Conservation (phyloP, 2,797 vertebrate genomes). For the Karalla daura region DNA sequence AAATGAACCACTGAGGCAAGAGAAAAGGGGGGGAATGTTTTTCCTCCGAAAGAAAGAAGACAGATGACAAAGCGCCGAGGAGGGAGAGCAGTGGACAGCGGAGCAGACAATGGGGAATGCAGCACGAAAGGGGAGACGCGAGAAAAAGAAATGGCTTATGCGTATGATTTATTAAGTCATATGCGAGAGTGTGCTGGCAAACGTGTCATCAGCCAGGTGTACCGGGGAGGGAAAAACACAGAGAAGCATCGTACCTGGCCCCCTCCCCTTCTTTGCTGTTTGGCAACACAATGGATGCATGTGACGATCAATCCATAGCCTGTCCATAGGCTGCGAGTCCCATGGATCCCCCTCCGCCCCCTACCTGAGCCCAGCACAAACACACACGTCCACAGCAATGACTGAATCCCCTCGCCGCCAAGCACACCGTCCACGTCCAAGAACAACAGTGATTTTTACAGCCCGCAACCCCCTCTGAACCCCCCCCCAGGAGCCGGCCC, state of each 20-base stretch:
- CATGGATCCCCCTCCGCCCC: conserved; percentile 56
- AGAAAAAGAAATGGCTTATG: conserved; percentile 29
- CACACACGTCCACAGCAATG: conserved; percentile 2
- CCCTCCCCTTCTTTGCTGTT: conserved; percentile 3
- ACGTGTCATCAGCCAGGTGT: conserved; percentile 22
- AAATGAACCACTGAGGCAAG: conserved; percentile 74
- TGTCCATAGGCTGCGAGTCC: conserved; percentile 49
- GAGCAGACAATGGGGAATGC: conserved; percentile 20
- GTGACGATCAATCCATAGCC: conserved; percentile 53
- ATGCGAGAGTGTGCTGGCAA: background rate
- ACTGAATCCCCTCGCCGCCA: conserved; percentile 50
- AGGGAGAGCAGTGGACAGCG: conserved; percentile 37
- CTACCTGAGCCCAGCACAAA: conserved; percentile 43
- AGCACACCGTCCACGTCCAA: conserved; percentile 61
- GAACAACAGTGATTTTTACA: conserved; percentile 70
- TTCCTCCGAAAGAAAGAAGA: conserved; percentile 59
- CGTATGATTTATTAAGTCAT: conserved; percentile 42
- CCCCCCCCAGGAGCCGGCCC: conserved; percentile 37
- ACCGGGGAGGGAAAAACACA: conserved; percentile 1
- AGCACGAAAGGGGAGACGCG: conserved; percentile 4
- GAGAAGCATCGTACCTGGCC: background rate
- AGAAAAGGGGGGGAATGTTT: conserved; percentile 55
- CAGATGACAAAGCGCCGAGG: conserved; percentile 56
- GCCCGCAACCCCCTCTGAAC: conserved; percentile 16
- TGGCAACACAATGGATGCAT: conserved; percentile 31